phyloP scores from a whole-genome alignment of 2,113 vertebrate genomes.

The Sterrhoptilus dennistouni region DNA sequence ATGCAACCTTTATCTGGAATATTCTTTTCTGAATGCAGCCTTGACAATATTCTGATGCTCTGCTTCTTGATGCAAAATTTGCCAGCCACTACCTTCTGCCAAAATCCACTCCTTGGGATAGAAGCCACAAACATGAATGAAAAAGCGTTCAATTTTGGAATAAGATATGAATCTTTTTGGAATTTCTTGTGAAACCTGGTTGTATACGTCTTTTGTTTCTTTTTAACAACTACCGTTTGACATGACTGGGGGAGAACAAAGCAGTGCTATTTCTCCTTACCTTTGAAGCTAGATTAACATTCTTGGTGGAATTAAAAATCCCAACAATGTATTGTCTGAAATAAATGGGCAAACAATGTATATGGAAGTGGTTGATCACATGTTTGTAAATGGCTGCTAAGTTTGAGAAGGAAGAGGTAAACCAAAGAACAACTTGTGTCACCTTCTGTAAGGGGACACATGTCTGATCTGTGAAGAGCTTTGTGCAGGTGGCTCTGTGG shows the following conservation, averaged over 20 bases:
- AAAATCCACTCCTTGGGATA: not conserved
- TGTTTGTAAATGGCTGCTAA: not conserved
- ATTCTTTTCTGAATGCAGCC: not conserved
- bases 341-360: not conserved
- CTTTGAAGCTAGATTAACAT: slow-evolving; percentile 55
- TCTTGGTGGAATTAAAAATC: slow-evolving; percentile 27
- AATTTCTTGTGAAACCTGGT: not conserved
- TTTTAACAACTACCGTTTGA: not conserved
- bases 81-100: not conserved
- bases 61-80: not conserved
- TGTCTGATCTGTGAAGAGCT: not conserved
- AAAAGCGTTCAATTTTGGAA: not conserved
- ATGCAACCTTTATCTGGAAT: not conserved
- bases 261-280: not conserved
- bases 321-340: not conserved
- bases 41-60: not conserved
- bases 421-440: not conserved
- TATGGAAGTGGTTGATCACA: not conserved
- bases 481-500: not conserved
- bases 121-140: not conserved
- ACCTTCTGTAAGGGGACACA: not conserved
- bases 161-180: not conserved
- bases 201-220: not conserved
- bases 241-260: not conserved
- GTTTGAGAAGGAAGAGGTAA: not conserved